phyloP scores from a whole-genome alignment of 2,888 invertebrate genomes.

The Maniola hyperantus region DNA sequence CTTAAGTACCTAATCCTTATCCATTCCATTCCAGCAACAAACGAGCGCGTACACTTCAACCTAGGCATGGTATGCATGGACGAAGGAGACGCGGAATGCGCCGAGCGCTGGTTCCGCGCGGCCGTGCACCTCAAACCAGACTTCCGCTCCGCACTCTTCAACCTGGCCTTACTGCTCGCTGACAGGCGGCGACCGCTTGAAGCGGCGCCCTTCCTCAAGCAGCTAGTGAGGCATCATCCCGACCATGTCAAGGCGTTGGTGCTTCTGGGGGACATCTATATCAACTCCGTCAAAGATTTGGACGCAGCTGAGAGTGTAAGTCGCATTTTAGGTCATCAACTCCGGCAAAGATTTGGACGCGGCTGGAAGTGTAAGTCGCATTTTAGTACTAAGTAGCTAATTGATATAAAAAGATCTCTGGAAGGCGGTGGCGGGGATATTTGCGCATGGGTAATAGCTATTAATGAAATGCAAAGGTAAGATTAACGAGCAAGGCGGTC shows the following conservation, averaged over 20 bases:
- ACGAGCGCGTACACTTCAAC: slow-evolving; percentile 97
- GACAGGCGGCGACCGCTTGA: slow-evolving; percentile 94
- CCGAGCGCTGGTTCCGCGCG: slow-evolving; percentile 95
- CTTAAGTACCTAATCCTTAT: not conserved
- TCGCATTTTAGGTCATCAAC: not conserved
- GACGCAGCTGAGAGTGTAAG: slow-evolving; percentile 96
- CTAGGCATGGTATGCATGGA: slow-evolving; percentile 99
- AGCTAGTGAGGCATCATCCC: slow-evolving; percentile 94
- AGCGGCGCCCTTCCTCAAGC: slow-evolving; percentile 95
- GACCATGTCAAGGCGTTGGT: slow-evolving; percentile 97
- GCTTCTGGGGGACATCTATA: slow-evolving; percentile 96
- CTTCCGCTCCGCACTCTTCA: slow-evolving; percentile 97
- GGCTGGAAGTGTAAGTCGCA: no score
- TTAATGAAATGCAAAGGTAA: no score
- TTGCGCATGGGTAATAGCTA: no score
- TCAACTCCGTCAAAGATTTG: slow-evolving; percentile 96
- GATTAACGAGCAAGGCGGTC: no score
- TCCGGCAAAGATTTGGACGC: no score
- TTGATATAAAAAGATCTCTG: no score
- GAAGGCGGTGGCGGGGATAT: no score
- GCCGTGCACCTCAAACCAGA: slow-evolving; percentile 94
- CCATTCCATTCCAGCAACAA: slow-evolving; percentile 80
- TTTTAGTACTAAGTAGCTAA: no score
- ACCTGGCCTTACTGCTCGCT: slow-evolving; percentile 93
- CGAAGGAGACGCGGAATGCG: slow-evolving; percentile 92